These are phyloP conservation scores for Colinus virginianus DNA, from an alignment of 2,113 vertebrate species.

Conservation along the genomic window DNA sequence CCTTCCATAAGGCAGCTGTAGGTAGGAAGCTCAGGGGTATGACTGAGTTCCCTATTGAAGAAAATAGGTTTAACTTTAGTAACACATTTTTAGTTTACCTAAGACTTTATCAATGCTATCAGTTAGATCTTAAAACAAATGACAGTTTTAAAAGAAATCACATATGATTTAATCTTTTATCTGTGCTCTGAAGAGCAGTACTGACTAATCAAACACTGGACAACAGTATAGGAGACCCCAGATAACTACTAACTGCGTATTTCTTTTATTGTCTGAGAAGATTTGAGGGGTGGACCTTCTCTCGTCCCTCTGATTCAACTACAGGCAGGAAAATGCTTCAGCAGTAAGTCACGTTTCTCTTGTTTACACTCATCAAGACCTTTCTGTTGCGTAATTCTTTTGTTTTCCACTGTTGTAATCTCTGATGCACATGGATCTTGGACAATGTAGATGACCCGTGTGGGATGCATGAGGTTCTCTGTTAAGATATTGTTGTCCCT, in stretches of 20 bases:
- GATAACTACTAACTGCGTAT: constrained; percentile 27
- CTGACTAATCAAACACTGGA: constrained; percentile 33
- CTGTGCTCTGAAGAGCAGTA: constrained; percentile 20
- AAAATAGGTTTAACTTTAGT: background rate
- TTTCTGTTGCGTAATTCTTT: constrained; percentile 80
- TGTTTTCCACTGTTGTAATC: constrained; percentile 78
- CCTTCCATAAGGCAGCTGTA: background rate
- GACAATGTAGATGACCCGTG: constrained; percentile 83
- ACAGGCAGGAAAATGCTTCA: constrained; percentile 73
- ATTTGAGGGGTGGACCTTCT: constrained; percentile 47
- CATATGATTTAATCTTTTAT: constrained; percentile 9
- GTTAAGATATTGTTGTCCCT: constrained; percentile 86
- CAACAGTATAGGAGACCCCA: background rate
- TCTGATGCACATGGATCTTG: constrained; percentile 75
- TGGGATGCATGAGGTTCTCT: constrained; percentile 73
- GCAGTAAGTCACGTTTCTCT: constrained; percentile 78
- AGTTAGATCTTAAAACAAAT: constrained; percentile 12
- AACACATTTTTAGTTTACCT: constrained; percentile 3
- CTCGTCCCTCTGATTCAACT: constrained; percentile 43
- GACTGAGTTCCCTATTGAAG: background rate
- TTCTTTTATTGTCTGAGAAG: constrained; percentile 25
- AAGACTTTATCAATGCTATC: constrained; percentile 33
- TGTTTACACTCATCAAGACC: constrained; percentile 76
- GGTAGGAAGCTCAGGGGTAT: background rate
- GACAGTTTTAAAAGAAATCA: constrained; percentile 6